These are phyloP conservation scores for Neoarius graeffei DNA, from an alignment of 2,113 vertebrate species.

Conservation along the genomic window DNA sequence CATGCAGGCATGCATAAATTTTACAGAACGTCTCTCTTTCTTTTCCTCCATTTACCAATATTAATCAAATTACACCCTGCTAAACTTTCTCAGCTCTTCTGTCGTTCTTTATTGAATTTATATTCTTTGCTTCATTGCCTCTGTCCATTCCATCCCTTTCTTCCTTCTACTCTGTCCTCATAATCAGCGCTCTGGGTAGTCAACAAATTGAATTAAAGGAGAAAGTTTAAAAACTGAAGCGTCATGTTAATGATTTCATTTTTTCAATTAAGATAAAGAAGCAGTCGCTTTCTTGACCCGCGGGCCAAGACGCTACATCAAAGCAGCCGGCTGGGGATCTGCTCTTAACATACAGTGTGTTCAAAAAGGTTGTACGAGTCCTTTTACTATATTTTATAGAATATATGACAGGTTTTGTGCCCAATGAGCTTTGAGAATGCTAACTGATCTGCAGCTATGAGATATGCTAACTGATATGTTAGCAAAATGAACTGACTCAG, in stretches of 20 bases:
- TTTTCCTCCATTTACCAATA: slow-evolving; percentile 67
- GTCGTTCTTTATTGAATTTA: slow-evolving; percentile 38
- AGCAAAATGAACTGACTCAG: background rate
- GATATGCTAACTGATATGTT: slow-evolving; percentile 20
- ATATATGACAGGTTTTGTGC: background rate
- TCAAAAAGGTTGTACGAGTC: slow-evolving; percentile 31
- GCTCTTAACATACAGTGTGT: slow-evolving; percentile 58
- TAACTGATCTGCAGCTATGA: background rate
- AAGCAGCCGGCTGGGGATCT: slow-evolving; percentile 64
- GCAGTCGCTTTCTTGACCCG: slow-evolving; percentile 69
- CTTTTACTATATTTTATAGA: background rate
- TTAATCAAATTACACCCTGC: slow-evolving; percentile 74
- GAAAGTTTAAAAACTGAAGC: slow-evolving; percentile 65
- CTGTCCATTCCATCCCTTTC: slow-evolving; percentile 28
- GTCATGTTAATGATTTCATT: slow-evolving; percentile 79
- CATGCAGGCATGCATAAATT: background rate
- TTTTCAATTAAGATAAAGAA: slow-evolving; percentile 80
- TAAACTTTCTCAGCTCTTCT: slow-evolving; percentile 67
- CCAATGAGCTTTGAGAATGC: background rate
- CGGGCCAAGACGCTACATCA: slow-evolving; percentile 70
- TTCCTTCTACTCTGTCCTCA: background rate
- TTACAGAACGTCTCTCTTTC: slow-evolving; percentile 51
- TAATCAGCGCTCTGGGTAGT: slow-evolving; percentile 23
- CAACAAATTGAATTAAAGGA: slow-evolving; percentile 46
- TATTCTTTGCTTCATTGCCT: slow-evolving; percentile 27